Conservation (phyloP, 2,797 vertebrate genomes). For the Silurus aristotelis region DNA sequence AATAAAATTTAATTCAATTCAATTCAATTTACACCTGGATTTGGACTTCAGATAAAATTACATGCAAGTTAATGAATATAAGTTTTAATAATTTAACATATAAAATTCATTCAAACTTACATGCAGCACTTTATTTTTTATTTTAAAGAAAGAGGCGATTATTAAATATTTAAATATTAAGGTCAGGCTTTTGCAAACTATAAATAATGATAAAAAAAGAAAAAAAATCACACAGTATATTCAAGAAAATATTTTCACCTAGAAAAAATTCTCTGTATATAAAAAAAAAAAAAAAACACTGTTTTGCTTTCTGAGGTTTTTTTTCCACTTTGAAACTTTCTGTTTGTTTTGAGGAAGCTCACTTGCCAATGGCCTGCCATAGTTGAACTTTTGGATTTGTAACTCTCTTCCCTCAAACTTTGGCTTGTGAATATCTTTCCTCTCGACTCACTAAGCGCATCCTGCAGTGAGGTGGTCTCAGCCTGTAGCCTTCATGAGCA, state of each 20-base stretch:
- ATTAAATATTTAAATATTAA: neutral
- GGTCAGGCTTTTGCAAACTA: neutral
- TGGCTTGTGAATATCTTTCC: slow-evolving; percentile 6
- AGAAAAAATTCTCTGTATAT: neutral
- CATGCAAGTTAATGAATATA: neutral
- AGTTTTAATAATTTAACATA: too few relatives aligned
- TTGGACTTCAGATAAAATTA: neutral
- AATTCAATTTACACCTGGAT: neutral
- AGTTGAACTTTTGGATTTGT: neutral
- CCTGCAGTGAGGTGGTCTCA: slow-evolving; percentile 8
- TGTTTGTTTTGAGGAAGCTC: neutral
- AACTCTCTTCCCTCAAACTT: neutral
- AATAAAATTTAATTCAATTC: too few relatives aligned
- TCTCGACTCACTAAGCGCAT: neutral
- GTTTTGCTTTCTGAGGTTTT: neutral
- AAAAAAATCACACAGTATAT: too few relatives aligned
- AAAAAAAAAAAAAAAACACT: neutral
- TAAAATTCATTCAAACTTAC: too few relatives aligned
- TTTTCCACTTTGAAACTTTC: neutral
- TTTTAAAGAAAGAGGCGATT: too few relatives aligned
- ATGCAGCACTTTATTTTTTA: too few relatives aligned
- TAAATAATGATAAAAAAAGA: too few relatives aligned
- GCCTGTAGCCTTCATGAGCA: neutral
- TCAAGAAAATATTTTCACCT: neutral
- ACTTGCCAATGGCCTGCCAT: neutral